These are phyloP conservation scores for Alcis repandata DNA, from an alignment of 2,888 invertebrate species.

Conservation along the genomic window DNA sequence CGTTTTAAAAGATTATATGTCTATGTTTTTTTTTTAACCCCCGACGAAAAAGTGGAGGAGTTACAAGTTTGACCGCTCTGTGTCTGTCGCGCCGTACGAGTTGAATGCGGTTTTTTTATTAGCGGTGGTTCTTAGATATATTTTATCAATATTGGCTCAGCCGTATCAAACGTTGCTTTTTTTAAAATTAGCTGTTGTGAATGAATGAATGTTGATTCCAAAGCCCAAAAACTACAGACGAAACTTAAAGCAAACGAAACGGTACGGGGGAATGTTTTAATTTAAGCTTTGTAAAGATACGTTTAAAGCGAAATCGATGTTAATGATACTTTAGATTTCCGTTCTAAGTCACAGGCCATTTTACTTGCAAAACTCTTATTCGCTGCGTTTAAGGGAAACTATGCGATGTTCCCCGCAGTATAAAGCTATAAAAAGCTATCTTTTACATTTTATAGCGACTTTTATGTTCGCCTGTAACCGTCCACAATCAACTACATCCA, in stretches of 20 bases:
- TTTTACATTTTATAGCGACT: conserved; percentile 50
- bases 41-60: too few species aligned
- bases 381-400: conserved; percentile 43
- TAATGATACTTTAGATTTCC: conserved; percentile 39
- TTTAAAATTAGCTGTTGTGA: too few species aligned
- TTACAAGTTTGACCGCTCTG: too few species aligned
- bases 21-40: too few species aligned
- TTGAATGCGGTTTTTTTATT: too few species aligned
- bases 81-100: too few species aligned
- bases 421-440: conserved; percentile 49
- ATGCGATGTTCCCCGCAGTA: conserved; percentile 42
- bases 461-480: conserved; percentile 47
- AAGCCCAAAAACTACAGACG: background rate
- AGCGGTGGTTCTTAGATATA: too few species aligned
- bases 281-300: background rate
- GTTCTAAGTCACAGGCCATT: conserved; percentile 40
- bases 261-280: background rate
- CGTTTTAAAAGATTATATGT: too few species aligned
- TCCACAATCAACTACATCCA: conserved; percentile 47
- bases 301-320: conserved; percentile 31
- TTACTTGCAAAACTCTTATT: conserved; percentile 49
- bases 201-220: background rate
- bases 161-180: too few species aligned
- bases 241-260: background rate
- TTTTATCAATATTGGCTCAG: too few species aligned